These are phyloP conservation scores for Micoletzkya japonica DNA, from an alignment of 2,888 invertebrate species.

Conservation along the genomic window DNA sequence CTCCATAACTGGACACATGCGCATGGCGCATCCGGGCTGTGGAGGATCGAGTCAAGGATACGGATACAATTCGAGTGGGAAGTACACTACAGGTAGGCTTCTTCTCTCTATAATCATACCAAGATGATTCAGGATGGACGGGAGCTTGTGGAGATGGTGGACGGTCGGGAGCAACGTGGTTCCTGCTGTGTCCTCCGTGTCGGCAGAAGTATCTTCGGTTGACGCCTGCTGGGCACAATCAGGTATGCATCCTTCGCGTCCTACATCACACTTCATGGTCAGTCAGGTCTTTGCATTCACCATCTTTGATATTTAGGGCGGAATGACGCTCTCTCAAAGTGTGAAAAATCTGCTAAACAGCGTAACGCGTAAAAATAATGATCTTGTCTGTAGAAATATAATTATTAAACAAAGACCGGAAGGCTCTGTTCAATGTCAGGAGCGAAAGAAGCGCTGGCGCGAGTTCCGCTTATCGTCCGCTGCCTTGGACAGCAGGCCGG, in stretches of 20 bases:
- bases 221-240: slow-evolving; percentile 48
- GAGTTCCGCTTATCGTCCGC: slow-evolving; percentile 48
- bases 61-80: slow-evolving; percentile 88
- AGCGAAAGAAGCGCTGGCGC: slow-evolving; percentile 49
- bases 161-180: slow-evolving; percentile 74
- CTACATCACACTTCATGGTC: no score
- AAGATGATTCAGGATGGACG: slow-evolving; percentile 75
- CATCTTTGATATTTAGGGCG: no score
- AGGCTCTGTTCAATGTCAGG: no score
- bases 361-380: no score
- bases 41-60: slow-evolving; percentile 78
- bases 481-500: slow-evolving; percentile 44
- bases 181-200: slow-evolving; percentile 87
- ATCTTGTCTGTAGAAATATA: no score
- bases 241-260: slow-evolving; percentile 56
- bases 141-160: slow-evolving; percentile 87
- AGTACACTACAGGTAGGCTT: slow-evolving; percentile 76
- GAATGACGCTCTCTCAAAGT: no score
- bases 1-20: slow-evolving; percentile 89
- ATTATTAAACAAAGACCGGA: no score
- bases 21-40: slow-evolving; percentile 86
- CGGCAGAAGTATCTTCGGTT: slow-evolving; percentile 76
- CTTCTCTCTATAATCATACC: not conserved
- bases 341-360: no score
- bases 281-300: no score